Base-by-base conservation (phyloP, 2,888 invertebrate species). In the Parnassius mnemosyne region DNA sequence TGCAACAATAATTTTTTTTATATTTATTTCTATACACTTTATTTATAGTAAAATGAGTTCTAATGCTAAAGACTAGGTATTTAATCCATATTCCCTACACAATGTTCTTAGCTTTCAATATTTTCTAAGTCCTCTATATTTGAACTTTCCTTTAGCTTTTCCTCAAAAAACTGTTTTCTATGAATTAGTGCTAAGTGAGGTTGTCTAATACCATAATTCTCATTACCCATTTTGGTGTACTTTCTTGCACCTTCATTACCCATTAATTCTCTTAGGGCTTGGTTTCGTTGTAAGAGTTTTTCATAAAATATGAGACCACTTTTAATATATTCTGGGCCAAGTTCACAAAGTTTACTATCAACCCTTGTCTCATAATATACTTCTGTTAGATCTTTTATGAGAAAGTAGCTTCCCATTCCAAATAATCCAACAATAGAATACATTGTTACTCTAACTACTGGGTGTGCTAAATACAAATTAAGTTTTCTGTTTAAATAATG, bases 231-330 rank as follows among this genome's bases (percentile, higher is more conserved):
- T 53, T 89, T 92, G 44, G 94, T 94, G 76, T 93, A 96, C 57
- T 92, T 83, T 9, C 81, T 86, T 73, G 93, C 92, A 0, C 95
- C 95, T 54, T 92, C 85, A 20, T 80, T 77, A 0, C 95, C 95
- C 85, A 96, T 86, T 10, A 96, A 78, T 64, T 89, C 85, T 69
- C 95, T 89, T 16, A 97, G 79, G 0, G 96, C 96, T 72, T 94
- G 93, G 81, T 97, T 97, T 77, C 95, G 93, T 70, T 94, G 87
- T 49, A 96, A 77, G 41, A 94, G 78, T 85, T 96, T 96, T 41
- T 93, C 92, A 78, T 97, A 97, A 85, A 93, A 97, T 78, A 95
- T 94, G 43, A 94, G 85, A 3, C 96, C 97, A 54, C 96, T 96
- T 76, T 94, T 92, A 10, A 94, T 84, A 79, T 94, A 96, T 52